phyloP scores from a whole-genome alignment of 2,888 invertebrate genomes.

The Cosmorhoe ocellata region DNA sequence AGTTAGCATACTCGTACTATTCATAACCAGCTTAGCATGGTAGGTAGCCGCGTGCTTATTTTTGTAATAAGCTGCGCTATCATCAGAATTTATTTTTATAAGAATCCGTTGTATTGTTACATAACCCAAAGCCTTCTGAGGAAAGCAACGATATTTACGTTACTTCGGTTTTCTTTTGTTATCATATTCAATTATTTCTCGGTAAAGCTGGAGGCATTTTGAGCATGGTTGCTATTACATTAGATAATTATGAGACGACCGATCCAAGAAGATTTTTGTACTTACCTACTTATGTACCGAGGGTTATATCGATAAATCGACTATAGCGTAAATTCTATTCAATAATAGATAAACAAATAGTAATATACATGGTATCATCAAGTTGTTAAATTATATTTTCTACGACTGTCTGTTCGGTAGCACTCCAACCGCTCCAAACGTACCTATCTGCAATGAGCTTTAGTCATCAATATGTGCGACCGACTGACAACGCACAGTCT shows the following conservation, averaged over 20 bases:
- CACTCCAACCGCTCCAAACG: too few relatives aligned
- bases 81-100: conserved; percentile 25
- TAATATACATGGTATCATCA: too few relatives aligned
- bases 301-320: too few relatives aligned
- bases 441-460: too few relatives aligned
- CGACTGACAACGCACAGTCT: too few relatives aligned
- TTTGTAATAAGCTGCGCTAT: conserved; percentile 17
- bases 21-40: conserved; percentile 12
- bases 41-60: conserved; percentile 8
- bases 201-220: conserved; percentile 9
- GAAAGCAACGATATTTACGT: conserved; percentile 19
- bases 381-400: too few relatives aligned
- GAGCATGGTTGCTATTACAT: conserved; percentile 6
- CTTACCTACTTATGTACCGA: too few relatives aligned
- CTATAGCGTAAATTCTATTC: too few relatives aligned
- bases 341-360: too few relatives aligned
- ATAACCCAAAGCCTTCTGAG: conserved; percentile 10
- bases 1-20: too few relatives aligned
- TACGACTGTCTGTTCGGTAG: too few relatives aligned
- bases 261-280: conserved; percentile 30
- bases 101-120: conserved; percentile 23
- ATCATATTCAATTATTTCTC: conserved; percentile 22
- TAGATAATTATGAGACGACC: conserved; percentile 6
- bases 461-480: too few relatives aligned
- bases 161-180: conserved; percentile 19